Conservation (phyloP, 2,113 vertebrate genomes). For the Caracal caracal region DNA sequence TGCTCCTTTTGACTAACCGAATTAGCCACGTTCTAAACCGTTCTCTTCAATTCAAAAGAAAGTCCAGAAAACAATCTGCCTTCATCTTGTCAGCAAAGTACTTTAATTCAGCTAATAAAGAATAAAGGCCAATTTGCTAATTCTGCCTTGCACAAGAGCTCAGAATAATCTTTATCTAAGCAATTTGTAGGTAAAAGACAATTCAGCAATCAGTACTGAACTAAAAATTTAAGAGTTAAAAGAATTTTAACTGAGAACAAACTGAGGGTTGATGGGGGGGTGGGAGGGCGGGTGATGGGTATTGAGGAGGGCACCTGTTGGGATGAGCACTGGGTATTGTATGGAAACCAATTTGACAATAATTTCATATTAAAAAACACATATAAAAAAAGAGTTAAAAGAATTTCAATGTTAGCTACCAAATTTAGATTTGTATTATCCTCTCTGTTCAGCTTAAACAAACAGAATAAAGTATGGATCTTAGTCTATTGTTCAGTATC, state of each 20-base stretch:
- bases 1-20: not conserved
- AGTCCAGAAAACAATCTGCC: constrained; percentile 39
- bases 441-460: constrained; percentile 54
- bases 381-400: constrained; percentile 32
- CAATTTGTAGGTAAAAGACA: constrained; percentile 40
- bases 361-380: too few species aligned
- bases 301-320: too few species aligned
- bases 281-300: too few species aligned
- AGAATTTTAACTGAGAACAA: not conserved
- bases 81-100: constrained; percentile 54
- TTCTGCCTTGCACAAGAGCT: constrained; percentile 5
- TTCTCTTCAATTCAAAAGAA: constrained; percentile 39
- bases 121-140: constrained; percentile 50
- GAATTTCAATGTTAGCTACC: constrained; percentile 2
- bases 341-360: too few species aligned
- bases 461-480: constrained; percentile 3
- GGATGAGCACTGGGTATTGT: too few species aligned
- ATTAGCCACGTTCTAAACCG: not conserved
- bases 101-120: constrained; percentile 35
- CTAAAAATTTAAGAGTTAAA: constrained; percentile 28
- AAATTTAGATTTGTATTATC: constrained; percentile 38
- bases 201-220: not conserved
- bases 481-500: constrained; percentile 32
- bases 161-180: constrained; percentile 16
- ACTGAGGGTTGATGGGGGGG: too few species aligned